phyloP scores from a whole-genome alignment of 2,888 invertebrate species.

The Acanthacorydalis orientalis region DNA sequence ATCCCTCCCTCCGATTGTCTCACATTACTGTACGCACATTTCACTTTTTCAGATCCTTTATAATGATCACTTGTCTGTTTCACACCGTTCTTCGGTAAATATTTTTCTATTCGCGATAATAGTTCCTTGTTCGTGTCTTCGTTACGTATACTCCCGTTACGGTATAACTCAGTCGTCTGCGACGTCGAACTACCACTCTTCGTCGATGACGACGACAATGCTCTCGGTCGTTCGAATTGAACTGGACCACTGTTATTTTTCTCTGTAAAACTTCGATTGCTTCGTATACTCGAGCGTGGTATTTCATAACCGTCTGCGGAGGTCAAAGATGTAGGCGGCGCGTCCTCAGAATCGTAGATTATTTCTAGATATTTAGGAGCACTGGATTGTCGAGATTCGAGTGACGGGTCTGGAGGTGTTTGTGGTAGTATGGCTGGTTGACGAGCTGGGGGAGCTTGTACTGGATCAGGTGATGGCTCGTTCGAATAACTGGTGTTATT shows the following conservation, averaged over 20 bases:
- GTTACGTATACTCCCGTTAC: background rate
- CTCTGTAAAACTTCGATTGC: constrained; percentile 6
- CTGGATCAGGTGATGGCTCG: background rate
- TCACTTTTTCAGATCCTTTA: background rate
- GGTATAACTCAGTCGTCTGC: background rate
- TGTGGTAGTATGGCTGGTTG: constrained; percentile 7
- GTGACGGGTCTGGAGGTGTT: constrained; percentile 10
- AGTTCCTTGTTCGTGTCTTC: background rate
- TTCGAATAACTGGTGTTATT: no score
- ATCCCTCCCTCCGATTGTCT: background rate
- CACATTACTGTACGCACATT: constrained; percentile 4
- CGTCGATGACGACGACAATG: background rate
- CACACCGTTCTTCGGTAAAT: background rate
- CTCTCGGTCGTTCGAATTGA: background rate
- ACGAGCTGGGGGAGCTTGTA: constrained; percentile 10
- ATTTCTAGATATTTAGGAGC: constrained; percentile 49
- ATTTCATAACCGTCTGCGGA: constrained; percentile 46
- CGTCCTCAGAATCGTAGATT: constrained; percentile 35
- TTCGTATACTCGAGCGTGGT: constrained; percentile 27
- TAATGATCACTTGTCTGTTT: background rate
- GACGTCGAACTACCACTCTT: background rate
- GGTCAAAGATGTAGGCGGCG: constrained; percentile 12
- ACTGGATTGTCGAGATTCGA: constrained; percentile 6
- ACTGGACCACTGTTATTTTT: no score
- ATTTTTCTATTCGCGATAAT: background rate